phyloP scores from a whole-genome alignment of 2,888 invertebrate species.

The Lasiommata megera region DNA sequence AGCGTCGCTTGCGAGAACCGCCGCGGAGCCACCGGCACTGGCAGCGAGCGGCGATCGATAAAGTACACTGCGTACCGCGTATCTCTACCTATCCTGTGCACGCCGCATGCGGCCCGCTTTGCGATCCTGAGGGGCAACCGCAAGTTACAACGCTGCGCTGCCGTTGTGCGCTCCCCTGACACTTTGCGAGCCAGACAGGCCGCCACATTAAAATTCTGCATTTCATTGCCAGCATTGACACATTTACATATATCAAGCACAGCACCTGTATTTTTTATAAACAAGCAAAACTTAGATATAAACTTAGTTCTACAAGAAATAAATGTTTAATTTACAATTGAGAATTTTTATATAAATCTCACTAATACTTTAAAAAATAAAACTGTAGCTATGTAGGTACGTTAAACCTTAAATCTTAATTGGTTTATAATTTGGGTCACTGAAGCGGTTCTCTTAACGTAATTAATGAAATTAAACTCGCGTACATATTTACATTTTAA shows the following conservation, averaged over 20 bases:
- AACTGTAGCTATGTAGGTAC: no score
- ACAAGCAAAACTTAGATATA: no score
- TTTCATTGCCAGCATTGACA: neutral
- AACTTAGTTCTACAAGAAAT: no score
- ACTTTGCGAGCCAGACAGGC: neutral
- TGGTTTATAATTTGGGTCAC: no score
- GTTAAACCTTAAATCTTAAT: no score
- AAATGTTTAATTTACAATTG: no score
- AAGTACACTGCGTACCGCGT: slow-evolving; percentile 26
- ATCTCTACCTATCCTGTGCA: slow-evolving; percentile 23
- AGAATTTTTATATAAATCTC: no score
- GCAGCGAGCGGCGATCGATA: slow-evolving; percentile 34
- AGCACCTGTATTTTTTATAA: no score
- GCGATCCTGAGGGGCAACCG: slow-evolving; percentile 9
- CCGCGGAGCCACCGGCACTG: slow-evolving; percentile 54
- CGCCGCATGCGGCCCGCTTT: slow-evolving; percentile 15
- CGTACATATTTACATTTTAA: no score
- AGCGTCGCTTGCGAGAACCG: slow-evolving; percentile 34
- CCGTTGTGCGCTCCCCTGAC: neutral
- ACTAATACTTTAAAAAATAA: no score
- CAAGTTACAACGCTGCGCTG: neutral
- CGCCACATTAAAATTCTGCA: neutral
- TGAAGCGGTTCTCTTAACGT: no score
- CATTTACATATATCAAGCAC: neutral
- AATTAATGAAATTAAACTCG: no score